Conservation (phyloP, 2,113 vertebrate species). For the Rhynchomys soricoides region DNA sequence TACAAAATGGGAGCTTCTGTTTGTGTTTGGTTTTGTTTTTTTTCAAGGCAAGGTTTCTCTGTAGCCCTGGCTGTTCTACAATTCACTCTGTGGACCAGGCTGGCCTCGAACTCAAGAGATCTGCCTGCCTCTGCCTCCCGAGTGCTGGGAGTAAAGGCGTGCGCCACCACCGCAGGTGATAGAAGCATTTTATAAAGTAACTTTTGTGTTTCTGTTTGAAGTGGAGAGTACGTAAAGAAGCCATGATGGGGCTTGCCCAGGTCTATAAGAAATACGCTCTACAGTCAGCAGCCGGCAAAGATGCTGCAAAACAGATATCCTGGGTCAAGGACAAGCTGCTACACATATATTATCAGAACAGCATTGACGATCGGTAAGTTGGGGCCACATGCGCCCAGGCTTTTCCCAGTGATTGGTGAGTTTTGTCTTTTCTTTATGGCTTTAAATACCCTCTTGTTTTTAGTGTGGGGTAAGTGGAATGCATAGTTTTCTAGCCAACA, state of each 20-base stretch:
- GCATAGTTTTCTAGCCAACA: background rate
- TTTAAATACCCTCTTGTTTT: conserved; percentile 8
- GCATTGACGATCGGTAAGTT: conserved; percentile 97
- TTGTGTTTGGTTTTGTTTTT: background rate
- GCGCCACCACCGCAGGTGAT: no score
- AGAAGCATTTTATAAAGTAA: conserved; percentile 47
- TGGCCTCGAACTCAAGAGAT: background rate
- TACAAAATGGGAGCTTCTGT: background rate
- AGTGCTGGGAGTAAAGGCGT: background rate
- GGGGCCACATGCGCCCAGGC: background rate
- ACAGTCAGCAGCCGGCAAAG: conserved; percentile 96
- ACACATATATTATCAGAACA: conserved; percentile 99
- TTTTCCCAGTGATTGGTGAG: background rate
- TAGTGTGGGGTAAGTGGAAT: background rate
- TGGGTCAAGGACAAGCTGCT: conserved; percentile 99
- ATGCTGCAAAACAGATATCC: conserved; percentile 97
- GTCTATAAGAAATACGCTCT: conserved; percentile 98
- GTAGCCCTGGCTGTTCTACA: background rate
- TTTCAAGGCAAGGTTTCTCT: background rate
- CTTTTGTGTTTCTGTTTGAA: conserved; percentile 80
- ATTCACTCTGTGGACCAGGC: background rate
- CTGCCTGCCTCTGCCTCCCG: background rate
- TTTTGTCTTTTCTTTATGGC: background rate
- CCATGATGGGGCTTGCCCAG: conserved; percentile 99
- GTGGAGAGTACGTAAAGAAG: conserved; percentile 99